phyloP scores from a whole-genome alignment of 2,888 invertebrate species.

The Spicauda simplicius region DNA sequence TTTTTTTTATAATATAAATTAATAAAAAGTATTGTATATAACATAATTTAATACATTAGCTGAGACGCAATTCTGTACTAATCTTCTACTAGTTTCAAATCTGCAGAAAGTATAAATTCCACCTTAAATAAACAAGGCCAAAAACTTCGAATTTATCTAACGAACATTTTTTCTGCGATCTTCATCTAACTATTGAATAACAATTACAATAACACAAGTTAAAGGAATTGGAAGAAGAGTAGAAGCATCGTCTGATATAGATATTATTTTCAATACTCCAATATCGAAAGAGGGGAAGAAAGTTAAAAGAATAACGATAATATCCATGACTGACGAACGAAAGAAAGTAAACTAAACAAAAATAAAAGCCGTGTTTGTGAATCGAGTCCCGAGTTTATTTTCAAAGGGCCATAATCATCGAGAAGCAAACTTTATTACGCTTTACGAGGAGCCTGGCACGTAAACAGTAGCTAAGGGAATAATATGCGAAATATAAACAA shows the following conservation, averaged over 20 bases:
- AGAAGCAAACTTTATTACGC: constrained; percentile 68
- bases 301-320: constrained; percentile 66
- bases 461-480: constrained; percentile 66
- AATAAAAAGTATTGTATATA: too few relatives aligned
- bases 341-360: constrained; percentile 71
- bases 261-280: constrained; percentile 10
- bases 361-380: constrained; percentile 68
- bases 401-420: constrained; percentile 76
- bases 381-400: constrained; percentile 73
- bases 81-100: too few relatives aligned
- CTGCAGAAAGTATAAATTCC: too few relatives aligned
- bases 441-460: constrained; percentile 60
- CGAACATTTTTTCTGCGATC: not conserved
- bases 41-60: too few relatives aligned
- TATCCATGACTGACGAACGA: constrained; percentile 65
- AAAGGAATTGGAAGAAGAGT: constrained; percentile 3
- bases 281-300: constrained; percentile 40
- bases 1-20: too few relatives aligned
- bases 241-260: not conserved
- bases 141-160: constrained; percentile 1
- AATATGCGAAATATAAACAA: constrained; percentile 74
- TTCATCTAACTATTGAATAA: not conserved
- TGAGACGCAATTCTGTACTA: too few relatives aligned
- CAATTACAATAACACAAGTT: not conserved
- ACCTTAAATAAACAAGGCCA: not conserved